These are phyloP conservation scores for Hozukius guyotensis DNA, from an alignment of 2,797 vertebrate species.

Conservation along the genomic window DNA sequence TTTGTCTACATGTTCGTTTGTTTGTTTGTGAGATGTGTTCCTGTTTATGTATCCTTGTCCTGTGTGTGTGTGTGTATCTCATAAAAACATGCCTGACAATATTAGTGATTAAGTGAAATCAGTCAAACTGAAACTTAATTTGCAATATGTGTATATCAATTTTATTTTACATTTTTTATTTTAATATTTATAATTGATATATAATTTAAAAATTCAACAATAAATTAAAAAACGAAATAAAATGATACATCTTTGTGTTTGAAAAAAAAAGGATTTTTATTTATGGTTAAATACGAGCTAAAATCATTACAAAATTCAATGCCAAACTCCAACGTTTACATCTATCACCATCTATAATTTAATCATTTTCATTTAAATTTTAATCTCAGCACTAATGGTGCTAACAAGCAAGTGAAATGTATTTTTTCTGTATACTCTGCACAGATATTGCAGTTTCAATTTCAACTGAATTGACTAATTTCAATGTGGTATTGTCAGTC, in stretches of 20 bases:
- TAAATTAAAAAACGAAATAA: background rate
- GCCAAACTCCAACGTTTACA: background rate
- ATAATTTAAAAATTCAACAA: background rate
- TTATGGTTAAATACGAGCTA: background rate
- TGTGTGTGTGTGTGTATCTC: background rate
- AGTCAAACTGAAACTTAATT: background rate
- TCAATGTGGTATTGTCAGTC: background rate
- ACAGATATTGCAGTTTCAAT: background rate
- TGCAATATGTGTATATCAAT: background rate
- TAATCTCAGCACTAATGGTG: background rate
- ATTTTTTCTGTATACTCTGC: background rate
- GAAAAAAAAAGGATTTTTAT: background rate
- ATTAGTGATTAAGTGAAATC: background rate
- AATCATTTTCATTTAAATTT: background rate
- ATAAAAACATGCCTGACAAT: background rate
- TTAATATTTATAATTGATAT: background rate
- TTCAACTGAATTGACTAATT: too few species aligned
- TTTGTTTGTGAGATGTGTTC: slow-evolving; percentile 11
- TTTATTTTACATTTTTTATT: fast-evolving
- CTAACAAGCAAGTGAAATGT: background rate
- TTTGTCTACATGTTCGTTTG: slow-evolving; percentile 7
- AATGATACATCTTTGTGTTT: background rate
- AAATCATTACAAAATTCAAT: background rate
- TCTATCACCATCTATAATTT: too few species aligned
- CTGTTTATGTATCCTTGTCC: background rate